Evolutionary conservation across 2,113 vertebrate species (phyloP).

Genomic region (Oncorhynchus keta): DNA sequence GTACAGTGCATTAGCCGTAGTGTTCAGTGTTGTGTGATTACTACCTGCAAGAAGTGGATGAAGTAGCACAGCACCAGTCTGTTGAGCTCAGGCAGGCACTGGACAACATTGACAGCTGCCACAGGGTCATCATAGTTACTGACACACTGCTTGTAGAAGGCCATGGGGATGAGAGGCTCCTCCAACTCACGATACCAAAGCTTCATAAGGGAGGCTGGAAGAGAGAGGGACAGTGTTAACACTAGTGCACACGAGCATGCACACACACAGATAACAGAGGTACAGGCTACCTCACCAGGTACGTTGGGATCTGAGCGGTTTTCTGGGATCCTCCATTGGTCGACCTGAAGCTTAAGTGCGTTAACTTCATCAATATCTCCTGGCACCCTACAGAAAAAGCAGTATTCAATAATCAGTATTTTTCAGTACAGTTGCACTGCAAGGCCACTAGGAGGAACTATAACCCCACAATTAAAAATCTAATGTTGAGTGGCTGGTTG

Average conservation of each 20-base stretch:
- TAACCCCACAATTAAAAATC: background rate
- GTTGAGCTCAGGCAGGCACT: constrained; percentile 85
- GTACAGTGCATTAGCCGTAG: background rate
- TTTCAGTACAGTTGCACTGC: constrained; percentile 43
- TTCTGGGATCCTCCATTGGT: constrained; percentile 89
- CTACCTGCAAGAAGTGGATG: constrained; percentile 90
- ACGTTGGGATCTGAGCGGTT: constrained; percentile 85
- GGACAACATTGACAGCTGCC: constrained; percentile 82
- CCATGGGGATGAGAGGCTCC: constrained; percentile 86
- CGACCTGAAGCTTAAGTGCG: constrained; percentile 87
- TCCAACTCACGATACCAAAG: constrained; percentile 91
- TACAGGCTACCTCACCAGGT: constrained; percentile 73
- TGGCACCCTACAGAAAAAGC: constrained; percentile 76
- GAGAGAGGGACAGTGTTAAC: background rate
- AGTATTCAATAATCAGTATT: background rate
- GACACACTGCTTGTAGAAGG: constrained; percentile 87
- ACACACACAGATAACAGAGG: background rate
- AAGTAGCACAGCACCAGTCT: constrained; percentile 88
- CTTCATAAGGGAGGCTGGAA: constrained; percentile 81
- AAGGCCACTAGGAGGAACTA: constrained; percentile 61
- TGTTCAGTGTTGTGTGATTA: background rate
- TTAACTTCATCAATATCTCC: constrained; percentile 93
- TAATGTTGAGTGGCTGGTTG: background rate
- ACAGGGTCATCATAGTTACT: constrained; percentile 84
- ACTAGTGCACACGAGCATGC: background rate